A percentile compares a stretch with the other conserved stretches of the same genome.
Conservation (phyloP, 2,888 invertebrate species). For the Drosophila meridionalis region DNA sequence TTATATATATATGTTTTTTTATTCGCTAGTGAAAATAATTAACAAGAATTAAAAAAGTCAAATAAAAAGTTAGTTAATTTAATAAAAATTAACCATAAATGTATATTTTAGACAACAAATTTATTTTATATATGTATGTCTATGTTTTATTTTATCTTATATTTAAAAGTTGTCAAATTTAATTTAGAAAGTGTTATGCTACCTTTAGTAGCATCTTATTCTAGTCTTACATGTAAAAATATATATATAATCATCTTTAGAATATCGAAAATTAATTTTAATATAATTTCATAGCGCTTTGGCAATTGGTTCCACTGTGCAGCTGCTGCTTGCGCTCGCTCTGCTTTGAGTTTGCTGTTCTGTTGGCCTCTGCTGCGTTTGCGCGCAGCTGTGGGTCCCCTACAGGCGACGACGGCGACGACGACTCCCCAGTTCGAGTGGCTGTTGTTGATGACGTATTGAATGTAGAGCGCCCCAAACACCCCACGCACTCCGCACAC, state of each 20-base stretch:
- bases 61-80: no score
- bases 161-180: no score
- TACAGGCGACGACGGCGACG: conserved; percentile 3
- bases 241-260: neutral
- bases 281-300: neutral
- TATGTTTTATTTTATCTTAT: no score
- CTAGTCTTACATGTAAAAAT: no score
- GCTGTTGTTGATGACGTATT: conserved; percentile 64
- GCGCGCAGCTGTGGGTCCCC: conserved; percentile 62
- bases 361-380: conserved; percentile 55
- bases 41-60: no score
- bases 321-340: conserved; percentile 36
- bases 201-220: no score
- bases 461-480: conserved; percentile 15
- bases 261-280: neutral
- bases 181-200: no score
- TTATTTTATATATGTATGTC: no score
- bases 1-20: no score
- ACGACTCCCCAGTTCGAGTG: conserved; percentile 14
- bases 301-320: conserved; percentile 30
- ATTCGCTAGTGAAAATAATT: no score
- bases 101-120: no score
- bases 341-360: conserved; percentile 41
- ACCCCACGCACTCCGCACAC: neutral
- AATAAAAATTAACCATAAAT: no score